Base-by-base conservation (phyloP, 2,797 vertebrate genomes). In the Adrianichthys oophorus region DNA sequence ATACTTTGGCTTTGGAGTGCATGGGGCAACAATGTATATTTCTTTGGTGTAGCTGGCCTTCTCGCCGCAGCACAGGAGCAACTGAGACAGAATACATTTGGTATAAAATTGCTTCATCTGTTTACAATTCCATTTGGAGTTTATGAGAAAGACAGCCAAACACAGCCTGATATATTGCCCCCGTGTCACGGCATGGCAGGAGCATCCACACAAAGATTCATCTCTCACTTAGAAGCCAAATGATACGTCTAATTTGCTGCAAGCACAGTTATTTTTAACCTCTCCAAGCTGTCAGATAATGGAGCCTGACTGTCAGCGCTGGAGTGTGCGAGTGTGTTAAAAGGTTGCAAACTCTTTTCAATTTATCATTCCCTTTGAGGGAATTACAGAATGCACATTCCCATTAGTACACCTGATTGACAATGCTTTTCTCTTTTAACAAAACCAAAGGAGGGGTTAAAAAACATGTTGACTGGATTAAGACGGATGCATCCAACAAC, bases 141-240 rank as follows among this genome's bases (percentile, higher is more conserved):
- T 92, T 88, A 89, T 90, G 89, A 91, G 85, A 83, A 86, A 90
- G 90, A 88, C 88, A 89, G 88, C 86, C 87, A 89, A 90, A 89
- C 84, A 84, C 83, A 84, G 86, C 45, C 84, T 91, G 91, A 93
- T 91, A 65, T 90, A 93, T 90, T 83, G 88, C 83, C 85, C 87
- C 73, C 15, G 65, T 91, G 92, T 91, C 89, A 90, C 68, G 85
- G 83, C 85, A 55, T 88, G 90, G 90, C 91, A 89, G 89, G 84
- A 88, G 85, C 91, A 90, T 91, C 89, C 90, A 89, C 89, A 90
- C 87, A 91, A 86, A 90, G 88, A 91, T 90, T 90, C 90, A 92
- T 92, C 90, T 92, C 91, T 92, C 89, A 90, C 90, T 92, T 91
- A 91, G 90, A 92, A 91, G 90, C 90, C 90, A 91, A 93, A 92